Evolutionary conservation across 1,140 invertebrate species (phyloP), one percentile per base, ranked within the genome.

Genomic region (Drosophila ironensis): DNA sequence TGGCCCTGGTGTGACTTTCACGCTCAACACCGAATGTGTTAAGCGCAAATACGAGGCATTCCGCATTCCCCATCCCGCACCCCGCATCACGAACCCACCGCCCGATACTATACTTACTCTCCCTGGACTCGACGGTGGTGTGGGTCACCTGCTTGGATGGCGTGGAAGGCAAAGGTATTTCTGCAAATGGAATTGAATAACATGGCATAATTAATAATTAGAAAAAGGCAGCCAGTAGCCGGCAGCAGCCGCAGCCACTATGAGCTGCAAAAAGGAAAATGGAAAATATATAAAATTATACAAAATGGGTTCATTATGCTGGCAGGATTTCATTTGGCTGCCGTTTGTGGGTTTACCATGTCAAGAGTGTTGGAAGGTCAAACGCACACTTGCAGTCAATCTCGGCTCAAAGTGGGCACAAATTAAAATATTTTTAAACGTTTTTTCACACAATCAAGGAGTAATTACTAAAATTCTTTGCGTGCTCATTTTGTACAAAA

Each of bases 121-220:
- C 89, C 78, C 87, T 90, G 41, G 89, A 78, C 53, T 90, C 89
- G 42, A 87, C 75, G 33, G 87, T 87, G 52, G 89, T 88, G 77
- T 90, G 89, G 25, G 84, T 90, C 28, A 90, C 76, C 72, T 90
- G 89, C 56, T 90, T 90, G 59, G 89, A 90, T 72, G 89, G 89
- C 45, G 89, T 89, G 60, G 89, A 90, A 72, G 89, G 89, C 60
- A 90, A 70, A 37, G 89, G 89, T 71, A 90, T 90, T 84, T 90
- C 89, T 90, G 76, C 51, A 84, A 84, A 82, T 66, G 73, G 59
- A 84, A 73, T 82, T 82, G 69, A 71, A 84, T 74, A 86, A 69
- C 61, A 69, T 56, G 50, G 54, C 72, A 81, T 82, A 76, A 81
- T 81, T 81, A 81, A 82, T 81, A 76, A 81, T 69, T 66, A 40